phyloP scores from a whole-genome alignment of 2,888 invertebrate genomes.

The Ochropleura plecta region DNA sequence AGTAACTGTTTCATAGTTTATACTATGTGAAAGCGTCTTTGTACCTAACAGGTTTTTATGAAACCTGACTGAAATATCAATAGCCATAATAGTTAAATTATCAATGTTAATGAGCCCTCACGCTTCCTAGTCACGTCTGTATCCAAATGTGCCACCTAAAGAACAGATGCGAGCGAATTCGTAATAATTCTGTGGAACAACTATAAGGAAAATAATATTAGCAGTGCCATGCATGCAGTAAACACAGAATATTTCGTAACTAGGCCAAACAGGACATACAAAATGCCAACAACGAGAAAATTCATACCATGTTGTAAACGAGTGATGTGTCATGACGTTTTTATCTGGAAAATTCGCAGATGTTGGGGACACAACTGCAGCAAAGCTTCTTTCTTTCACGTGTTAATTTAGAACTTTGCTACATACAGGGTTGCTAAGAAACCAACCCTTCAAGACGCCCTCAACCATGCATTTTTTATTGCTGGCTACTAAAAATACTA shows the following conservation, averaged over 20 bases:
- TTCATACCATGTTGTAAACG: conserved; percentile 21
- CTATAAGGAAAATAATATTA: conserved; percentile 61
- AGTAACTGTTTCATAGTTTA: conserved; percentile 14
- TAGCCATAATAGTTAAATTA: conserved; percentile 18
- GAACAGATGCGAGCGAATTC: conserved; percentile 53
- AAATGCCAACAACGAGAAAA: conserved; percentile 50
- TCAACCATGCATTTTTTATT: too few species aligned
- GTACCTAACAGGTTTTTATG: conserved; percentile 23
- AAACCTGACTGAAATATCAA: conserved; percentile 42
- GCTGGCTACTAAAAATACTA: too few species aligned
- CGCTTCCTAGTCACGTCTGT: conserved; percentile 45
- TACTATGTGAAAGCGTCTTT: conserved; percentile 41
- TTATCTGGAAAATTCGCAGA: conserved; percentile 7
- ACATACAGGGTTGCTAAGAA: neutral
- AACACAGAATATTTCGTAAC: conserved; percentile 51
- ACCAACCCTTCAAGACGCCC: too few species aligned
- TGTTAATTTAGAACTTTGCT: neutral
- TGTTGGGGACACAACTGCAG: neutral
- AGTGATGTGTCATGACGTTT: conserved; percentile 19
- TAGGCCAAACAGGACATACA: conserved; percentile 22
- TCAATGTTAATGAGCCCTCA: conserved; percentile 60
- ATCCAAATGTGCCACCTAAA: conserved; percentile 36
- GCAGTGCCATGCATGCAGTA: conserved; percentile 35
- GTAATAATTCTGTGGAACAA: conserved; percentile 47
- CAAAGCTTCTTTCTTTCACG: neutral